phyloP scores from a whole-genome alignment of 2,888 invertebrate genomes.

The Trichopria drosophilae region DNA sequence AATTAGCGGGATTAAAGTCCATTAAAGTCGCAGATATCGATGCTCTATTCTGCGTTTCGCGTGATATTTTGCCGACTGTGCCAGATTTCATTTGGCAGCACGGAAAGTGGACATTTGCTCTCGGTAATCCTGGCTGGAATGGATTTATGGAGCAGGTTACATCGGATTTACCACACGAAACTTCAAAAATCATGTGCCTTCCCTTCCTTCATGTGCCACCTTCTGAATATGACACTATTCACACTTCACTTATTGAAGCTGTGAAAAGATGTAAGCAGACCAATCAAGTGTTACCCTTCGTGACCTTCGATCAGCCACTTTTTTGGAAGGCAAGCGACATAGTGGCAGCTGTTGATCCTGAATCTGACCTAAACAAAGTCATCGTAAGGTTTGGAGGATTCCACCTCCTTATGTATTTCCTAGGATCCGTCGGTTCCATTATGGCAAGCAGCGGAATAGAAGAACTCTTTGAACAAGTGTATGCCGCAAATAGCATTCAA shows the following conservation, averaged over 20 bases:
- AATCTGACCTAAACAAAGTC: too few relatives aligned
- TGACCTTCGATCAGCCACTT: background rate
- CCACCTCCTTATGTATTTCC: background rate
- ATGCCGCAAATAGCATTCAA: too few relatives aligned
- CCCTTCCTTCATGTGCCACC: too few relatives aligned
- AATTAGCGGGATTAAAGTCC: background rate
- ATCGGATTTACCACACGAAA: too few relatives aligned
- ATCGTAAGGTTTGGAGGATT: background rate
- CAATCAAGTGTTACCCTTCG: too few relatives aligned
- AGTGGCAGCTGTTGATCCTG: background rate
- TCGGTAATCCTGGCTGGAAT: conserved; percentile 2
- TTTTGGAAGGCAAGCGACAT: background rate
- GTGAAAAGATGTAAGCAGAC: too few relatives aligned
- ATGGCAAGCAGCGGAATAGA: background rate
- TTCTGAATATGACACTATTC: too few relatives aligned
- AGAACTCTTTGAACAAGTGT: background rate
- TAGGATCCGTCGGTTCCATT: background rate
- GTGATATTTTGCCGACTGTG: too few relatives aligned
- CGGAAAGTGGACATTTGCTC: background rate
- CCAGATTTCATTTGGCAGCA: conserved; percentile 4
- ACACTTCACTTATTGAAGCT: too few relatives aligned
- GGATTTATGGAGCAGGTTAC: conserved; percentile 7
- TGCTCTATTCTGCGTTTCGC: background rate
- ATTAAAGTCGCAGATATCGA: background rate
- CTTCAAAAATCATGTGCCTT: too few relatives aligned